These are phyloP conservation scores for Heliconius ethilla DNA, from an alignment of 2,888 invertebrate genomes.

Conservation along the genomic window DNA sequence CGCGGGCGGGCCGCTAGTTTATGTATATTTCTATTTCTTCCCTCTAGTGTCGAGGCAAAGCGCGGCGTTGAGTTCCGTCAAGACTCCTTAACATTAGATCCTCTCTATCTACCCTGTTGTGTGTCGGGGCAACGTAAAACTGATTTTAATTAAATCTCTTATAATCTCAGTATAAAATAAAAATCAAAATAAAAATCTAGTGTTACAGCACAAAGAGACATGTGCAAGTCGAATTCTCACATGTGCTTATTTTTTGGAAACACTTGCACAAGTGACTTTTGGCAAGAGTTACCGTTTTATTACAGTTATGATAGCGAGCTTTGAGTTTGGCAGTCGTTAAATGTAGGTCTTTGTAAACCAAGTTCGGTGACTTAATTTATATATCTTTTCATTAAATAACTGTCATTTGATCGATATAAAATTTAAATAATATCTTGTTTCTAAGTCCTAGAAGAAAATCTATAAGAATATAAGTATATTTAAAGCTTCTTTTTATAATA, in stretches of 20 bases:
- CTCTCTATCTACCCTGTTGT: too few species aligned
- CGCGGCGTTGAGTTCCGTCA: too few species aligned
- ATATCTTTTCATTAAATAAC: background rate
- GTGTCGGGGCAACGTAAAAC: too few species aligned
- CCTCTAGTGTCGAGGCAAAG: too few species aligned
- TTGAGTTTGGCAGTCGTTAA: slow-evolving; percentile 13
- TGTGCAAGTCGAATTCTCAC: background rate
- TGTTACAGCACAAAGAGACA: slow-evolving; percentile 1
- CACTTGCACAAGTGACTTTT: slow-evolving; percentile 18
- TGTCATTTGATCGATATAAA: background rate
- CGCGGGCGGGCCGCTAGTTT: too few species aligned
- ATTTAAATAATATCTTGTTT: background rate
- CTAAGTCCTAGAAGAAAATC: background rate
- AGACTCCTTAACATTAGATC: too few species aligned
- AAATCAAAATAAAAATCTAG: too few species aligned
- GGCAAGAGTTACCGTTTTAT: background rate
- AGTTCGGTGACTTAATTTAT: slow-evolving; percentile 20
- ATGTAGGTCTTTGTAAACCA: slow-evolving; percentile 23
- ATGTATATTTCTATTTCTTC: too few species aligned
- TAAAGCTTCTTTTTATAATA: background rate
- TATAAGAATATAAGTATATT: background rate
- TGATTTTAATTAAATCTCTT: too few species aligned
- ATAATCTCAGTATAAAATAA: background rate
- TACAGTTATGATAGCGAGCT: background rate
- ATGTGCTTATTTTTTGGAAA: background rate